phyloP scores from a whole-genome alignment of 1,140 invertebrate species.

The Pinna nobilis region DNA sequence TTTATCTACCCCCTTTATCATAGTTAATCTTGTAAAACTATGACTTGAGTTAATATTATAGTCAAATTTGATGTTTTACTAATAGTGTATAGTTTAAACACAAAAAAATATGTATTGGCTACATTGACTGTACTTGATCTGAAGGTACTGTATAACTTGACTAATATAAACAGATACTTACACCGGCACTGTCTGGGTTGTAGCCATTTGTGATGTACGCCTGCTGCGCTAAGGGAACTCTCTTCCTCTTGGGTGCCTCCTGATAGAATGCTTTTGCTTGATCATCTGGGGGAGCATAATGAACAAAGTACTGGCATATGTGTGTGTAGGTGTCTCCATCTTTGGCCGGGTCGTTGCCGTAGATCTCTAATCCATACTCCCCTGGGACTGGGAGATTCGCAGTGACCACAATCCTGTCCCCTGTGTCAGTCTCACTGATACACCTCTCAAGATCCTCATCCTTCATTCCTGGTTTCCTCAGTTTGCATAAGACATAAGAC shows the following conservation, averaged over 20 bases:
- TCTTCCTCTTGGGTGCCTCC: slow-evolving; percentile 59
- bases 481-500: slow-evolving; percentile 64
- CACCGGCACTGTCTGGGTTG: slow-evolving; percentile 50
- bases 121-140: neutral
- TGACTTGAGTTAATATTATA: too few species aligned
- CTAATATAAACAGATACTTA: slow-evolving; percentile 35
- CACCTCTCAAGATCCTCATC: slow-evolving; percentile 68
- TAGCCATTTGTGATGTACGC: slow-evolving; percentile 46
- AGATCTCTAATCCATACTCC: slow-evolving; percentile 74
- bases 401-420: slow-evolving; percentile 56
- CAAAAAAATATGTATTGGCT: neutral
- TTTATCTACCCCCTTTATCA: too few species aligned
- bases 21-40: too few species aligned
- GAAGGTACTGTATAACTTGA: too few species aligned
- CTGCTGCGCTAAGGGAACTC: slow-evolving; percentile 34
- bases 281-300: slow-evolving; percentile 62
- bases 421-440: slow-evolving; percentile 62
- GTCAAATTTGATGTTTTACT: too few species aligned
- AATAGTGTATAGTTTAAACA: neutral
- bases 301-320: slow-evolving; percentile 74
- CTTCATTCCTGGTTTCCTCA: slow-evolving; percentile 62
- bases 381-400: slow-evolving; percentile 65
- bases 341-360: slow-evolving; percentile 73
- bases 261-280: slow-evolving; percentile 67
- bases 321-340: slow-evolving; percentile 74